These are phyloP conservation scores for Carcharodon carcharias DNA, from an alignment of 2,797 vertebrate genomes.

Conservation along the genomic window DNA sequence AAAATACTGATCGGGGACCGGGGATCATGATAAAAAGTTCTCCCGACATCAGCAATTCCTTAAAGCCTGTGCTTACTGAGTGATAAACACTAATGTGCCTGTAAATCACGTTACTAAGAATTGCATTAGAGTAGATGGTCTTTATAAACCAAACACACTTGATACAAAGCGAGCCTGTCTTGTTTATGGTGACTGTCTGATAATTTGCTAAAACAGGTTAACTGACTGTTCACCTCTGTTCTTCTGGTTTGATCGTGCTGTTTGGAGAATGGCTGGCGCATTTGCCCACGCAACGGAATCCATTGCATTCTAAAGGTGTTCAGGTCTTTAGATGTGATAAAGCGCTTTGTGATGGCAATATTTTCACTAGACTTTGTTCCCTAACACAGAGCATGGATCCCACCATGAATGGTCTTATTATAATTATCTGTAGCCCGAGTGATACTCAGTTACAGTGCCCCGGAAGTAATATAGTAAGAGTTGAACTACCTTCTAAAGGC, in stretches of 20 bases:
- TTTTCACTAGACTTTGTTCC: not conserved
- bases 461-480: too few relatives aligned
- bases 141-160: not conserved
- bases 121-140: not conserved
- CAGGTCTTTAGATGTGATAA: not conserved
- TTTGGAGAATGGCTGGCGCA: not conserved
- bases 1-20: not conserved
- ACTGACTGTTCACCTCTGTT: not conserved
- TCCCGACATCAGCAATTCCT: not conserved
- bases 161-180: not conserved
- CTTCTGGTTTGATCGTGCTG: too few relatives aligned
- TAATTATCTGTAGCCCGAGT: too few relatives aligned
- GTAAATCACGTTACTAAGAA: not conserved
- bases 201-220: not conserved
- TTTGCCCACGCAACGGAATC: not conserved
- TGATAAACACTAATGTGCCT: not conserved
- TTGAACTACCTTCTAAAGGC: too few relatives aligned
- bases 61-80: not conserved
- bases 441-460: too few relatives aligned
- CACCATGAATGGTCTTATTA: too few relatives aligned
- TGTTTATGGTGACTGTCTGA: not conserved
- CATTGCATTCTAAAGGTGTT: not conserved
- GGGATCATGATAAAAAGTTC: not conserved
- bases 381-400: too few relatives aligned
- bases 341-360: not conserved